Conservation (phyloP, 1,140 invertebrate species). For the Drosophila seguyi region DNA sequence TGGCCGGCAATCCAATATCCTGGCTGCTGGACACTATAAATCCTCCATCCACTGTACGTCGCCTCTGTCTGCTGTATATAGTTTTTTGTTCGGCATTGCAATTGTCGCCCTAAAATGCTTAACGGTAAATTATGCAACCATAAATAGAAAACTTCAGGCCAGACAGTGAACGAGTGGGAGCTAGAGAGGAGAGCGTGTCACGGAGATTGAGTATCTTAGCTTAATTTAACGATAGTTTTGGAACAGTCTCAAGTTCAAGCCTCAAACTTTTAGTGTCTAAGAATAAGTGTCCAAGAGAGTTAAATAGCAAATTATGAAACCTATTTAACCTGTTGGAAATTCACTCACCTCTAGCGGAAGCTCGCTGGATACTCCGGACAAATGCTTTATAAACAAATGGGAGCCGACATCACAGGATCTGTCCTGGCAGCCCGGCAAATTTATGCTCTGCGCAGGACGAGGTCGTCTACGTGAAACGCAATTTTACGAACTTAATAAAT, state of each 20-base stretch:
- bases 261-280: neutral
- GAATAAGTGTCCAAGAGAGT: neutral
- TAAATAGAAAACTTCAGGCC: conserved; percentile 54
- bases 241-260: too few relatives aligned
- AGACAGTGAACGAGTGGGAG: conserved; percentile 1
- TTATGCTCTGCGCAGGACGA: conserved; percentile 56
- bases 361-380: conserved; percentile 11
- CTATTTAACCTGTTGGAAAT: neutral
- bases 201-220: neutral
- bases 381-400: conserved; percentile 73
- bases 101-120: conserved; percentile 80
- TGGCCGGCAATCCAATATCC: conserved; percentile 73
- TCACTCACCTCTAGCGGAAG: neutral
- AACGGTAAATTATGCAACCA: conserved; percentile 77
- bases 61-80: conserved; percentile 46
- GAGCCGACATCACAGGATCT: conserved; percentile 43
- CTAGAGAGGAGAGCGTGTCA: conserved; percentile 2
- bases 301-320: neutral
- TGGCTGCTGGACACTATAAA: conserved; percentile 61
- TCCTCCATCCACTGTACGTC: conserved; percentile 34
- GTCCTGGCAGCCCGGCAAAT: conserved; percentile 52
- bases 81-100: conserved; percentile 68
- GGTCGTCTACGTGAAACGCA: conserved; percentile 39
- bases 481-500: conserved; percentile 83
- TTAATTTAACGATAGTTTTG: neutral